A percentile compares a stretch with the other conserved stretches of the same genome.
Evolutionary conservation across 2,113 vertebrate genomes (phyloP).

Genomic region (Siniperca chuatsi): DNA sequence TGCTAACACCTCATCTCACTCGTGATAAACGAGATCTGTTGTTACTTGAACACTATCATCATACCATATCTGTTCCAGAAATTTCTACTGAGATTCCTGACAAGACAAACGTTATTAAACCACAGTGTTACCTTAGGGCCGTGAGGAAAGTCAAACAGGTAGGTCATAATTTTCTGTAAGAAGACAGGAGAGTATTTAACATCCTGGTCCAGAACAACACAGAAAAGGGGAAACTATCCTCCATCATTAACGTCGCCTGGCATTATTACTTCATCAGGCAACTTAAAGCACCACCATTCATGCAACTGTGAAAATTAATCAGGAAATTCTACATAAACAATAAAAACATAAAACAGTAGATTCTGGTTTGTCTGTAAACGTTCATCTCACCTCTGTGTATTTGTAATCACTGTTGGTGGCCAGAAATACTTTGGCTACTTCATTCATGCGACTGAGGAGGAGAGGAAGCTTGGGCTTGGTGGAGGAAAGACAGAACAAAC

Average conservation of each 20-base stretch:
- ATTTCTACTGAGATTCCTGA: neutral
- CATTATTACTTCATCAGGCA: neutral
- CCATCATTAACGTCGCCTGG: neutral
- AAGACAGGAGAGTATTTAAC: constrained; percentile 35
- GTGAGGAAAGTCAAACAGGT: constrained; percentile 94
- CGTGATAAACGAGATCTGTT: too few species aligned
- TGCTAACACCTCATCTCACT: neutral
- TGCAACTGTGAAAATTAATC: neutral
- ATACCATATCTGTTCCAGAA: neutral
- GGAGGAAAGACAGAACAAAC: constrained; percentile 11
- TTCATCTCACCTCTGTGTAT: constrained; percentile 92
- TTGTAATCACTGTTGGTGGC: constrained; percentile 98
- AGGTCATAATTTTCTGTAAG: constrained; percentile 96
- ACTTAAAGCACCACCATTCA: neutral
- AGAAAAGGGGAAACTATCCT: neutral
- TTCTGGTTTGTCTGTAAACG: neutral
- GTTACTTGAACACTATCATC: neutral
- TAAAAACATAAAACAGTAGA: neutral
- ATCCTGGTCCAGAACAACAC: neutral
- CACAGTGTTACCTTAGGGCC: constrained; percentile 89
- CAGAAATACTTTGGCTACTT: constrained; percentile 95
- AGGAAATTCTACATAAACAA: neutral
- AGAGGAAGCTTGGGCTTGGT: constrained; percentile 92
- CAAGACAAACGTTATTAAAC: neutral
- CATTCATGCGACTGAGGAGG: constrained; percentile 95